Base-by-base conservation (phyloP, 2,113 vertebrate genomes). In the Hylia prasina region DNA sequence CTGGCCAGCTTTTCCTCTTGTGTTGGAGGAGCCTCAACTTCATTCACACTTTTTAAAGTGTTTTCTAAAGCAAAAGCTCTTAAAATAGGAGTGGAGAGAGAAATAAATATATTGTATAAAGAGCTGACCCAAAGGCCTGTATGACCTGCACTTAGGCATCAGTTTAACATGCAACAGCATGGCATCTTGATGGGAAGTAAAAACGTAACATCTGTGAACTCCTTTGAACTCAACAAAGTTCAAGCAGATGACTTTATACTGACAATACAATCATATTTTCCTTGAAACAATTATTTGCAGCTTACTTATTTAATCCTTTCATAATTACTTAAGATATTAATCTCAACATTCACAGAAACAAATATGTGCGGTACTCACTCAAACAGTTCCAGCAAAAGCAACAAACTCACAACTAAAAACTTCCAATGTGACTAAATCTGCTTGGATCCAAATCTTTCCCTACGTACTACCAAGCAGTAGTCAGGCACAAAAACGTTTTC, bases 251-350 rank as follows among this genome's bases (percentile, higher is more conserved):
- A 58, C 48, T 69, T 68, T 79, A 79, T 72, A 88, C 28, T 91
- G 75, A 89, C 31, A 83, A 35, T 9, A 65, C 63, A 90, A 88
- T 90, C 17, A 48, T 35, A 70, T 47, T 87, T 92, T 86, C 56
- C 60, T 90, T 91, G 73, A 95, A 92, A 94, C 64, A 53, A 92
- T 92, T 94, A 93, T 48, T 84, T 90, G 50, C 30, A 89, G 80
- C 89, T 92, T 94, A 95, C 63, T 84, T 94, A 93, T 60, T 78
- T 93, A 94, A 94, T 96, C 70, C 63, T 91, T 77, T 58, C 50
- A 53, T 69, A 85, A 94, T 84, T 86, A 76, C 82, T 80, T 76
- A 58, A 82, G 86, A 58, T 61, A 80, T 39, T 79, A 19, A 37
- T 57, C 76, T 85, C 35, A 15, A 21, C 35, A 12, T 75, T 79